These are phyloP conservation scores for Henricia sp. DNA, from an alignment of 53 echinoderm and acorn worm genomes.

Conservation along the genomic window DNA sequence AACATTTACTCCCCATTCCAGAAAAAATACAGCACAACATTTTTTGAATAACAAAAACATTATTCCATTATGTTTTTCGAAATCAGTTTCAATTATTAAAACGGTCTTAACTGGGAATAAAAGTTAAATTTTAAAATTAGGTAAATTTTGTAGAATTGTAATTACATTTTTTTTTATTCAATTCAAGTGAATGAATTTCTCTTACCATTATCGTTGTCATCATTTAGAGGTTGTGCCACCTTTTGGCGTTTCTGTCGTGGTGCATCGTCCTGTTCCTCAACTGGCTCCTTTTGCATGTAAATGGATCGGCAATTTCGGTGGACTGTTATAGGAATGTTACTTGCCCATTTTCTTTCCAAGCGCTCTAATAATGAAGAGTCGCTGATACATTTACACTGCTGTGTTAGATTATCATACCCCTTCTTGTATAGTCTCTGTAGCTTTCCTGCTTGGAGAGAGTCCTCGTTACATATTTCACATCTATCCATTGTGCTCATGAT, in stretches of 20 bases:
- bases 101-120: neutral
- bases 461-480: too few relatives aligned
- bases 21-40: too few relatives aligned
- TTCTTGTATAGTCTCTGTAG: too few relatives aligned
- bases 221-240: slow-evolving; percentile 21
- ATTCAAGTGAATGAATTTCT: neutral
- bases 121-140: neutral
- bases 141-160: too few relatives aligned
- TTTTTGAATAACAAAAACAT: too few relatives aligned
- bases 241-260: slow-evolving; percentile 32
- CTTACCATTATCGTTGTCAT: slow-evolving; percentile 24
- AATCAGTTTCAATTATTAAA: too few relatives aligned
- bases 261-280: slow-evolving; percentile 27
- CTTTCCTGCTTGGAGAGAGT: too few relatives aligned
- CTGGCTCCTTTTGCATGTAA: slow-evolving; percentile 60
- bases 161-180: too few relatives aligned
- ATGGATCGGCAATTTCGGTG: slow-evolving; percentile 56
- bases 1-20: too few relatives aligned
- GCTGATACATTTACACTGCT: slow-evolving; percentile 47
- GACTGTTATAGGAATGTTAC: slow-evolving; percentile 57
- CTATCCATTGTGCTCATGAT: too few relatives aligned
- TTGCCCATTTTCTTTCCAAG: slow-evolving; percentile 61
- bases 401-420: too few relatives aligned
- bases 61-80: too few relatives aligned
- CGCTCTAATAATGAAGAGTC: slow-evolving; percentile 63